Conservation (phyloP, 2,797 vertebrate genomes). For the Mus spretus region DNA sequence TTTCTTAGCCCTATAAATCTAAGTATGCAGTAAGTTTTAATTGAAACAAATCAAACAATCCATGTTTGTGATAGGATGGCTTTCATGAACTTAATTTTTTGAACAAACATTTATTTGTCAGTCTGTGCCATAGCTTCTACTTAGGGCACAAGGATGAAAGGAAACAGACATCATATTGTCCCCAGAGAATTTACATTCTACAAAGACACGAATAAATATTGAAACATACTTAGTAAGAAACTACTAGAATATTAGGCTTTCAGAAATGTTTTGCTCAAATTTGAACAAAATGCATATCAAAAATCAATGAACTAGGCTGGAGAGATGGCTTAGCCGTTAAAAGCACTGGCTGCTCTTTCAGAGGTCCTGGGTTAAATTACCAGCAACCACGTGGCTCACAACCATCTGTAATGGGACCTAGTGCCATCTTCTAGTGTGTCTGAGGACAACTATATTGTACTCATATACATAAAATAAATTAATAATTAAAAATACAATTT, state of each 20-base stretch:
- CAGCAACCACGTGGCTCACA: background rate
- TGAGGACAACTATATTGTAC: background rate
- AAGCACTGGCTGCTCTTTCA: background rate
- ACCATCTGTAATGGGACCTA: background rate
- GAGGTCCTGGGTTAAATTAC: background rate
- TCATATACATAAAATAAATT: background rate
- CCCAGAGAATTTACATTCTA: slow-evolving; percentile 25
- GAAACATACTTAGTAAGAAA: slow-evolving; percentile 59
- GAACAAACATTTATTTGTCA: slow-evolving; percentile 64
- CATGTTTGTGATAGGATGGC: background rate
- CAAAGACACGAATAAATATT: slow-evolving; percentile 54
- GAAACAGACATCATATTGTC: slow-evolving; percentile 13
- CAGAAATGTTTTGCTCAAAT: slow-evolving; percentile 35
- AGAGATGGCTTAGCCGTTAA: background rate
- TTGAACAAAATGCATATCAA: slow-evolving; percentile 55
- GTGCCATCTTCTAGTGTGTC: background rate
- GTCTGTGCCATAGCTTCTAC: slow-evolving; percentile 1
- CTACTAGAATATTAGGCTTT: background rate
- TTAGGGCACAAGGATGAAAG: slow-evolving; percentile 31
- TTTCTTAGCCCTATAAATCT: slow-evolving; percentile 7
- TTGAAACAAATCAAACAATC: slow-evolving; percentile 65
- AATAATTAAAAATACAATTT: background rate
- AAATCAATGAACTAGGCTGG: background rate
- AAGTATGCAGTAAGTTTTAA: slow-evolving; percentile 56
- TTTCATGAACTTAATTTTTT: slow-evolving; percentile 39